Base-by-base conservation (phyloP, 2,113 vertebrate genomes). In the Heptranchias perlo region DNA sequence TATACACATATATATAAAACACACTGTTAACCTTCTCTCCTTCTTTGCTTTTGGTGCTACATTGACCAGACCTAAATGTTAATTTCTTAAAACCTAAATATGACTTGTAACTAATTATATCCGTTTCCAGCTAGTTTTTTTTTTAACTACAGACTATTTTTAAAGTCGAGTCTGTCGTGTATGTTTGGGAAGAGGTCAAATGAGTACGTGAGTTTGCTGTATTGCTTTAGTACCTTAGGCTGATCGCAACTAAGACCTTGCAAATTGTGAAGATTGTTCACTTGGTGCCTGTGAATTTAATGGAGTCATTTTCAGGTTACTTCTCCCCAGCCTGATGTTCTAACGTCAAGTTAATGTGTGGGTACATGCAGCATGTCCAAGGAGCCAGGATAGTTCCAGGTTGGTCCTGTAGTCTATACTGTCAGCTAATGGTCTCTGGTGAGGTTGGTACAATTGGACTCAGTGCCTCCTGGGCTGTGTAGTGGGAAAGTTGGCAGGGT, bases 101-200 rank as follows among this genome's bases (percentile, higher is more conserved):
- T n/a, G 58, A 58, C 31, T 92, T 39, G 54, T 92, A 62, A 92
- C 89, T 92, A 92, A 91, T 58, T 58, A 58, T 91, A 91, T 58
- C 49, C 52, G 52, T 58, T 54, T 92, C 31, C 4, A 92, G 89
- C 21, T n/a, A 62, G 16, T 92, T 61, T 92, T n/a, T 39, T 62
- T 92, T 92, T 92, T 62, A 86, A 92, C 16, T 6, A 4, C 13
- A n/a, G 89, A 18, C 89, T 92, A 92, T 61, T 62, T 92, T 91
- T 91, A 61, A 91, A 91, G 49, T 58, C 13, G 11, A 14, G 25
- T 58, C 89, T 92, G 31, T n/a, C 54, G 39, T 8, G 35, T 62
- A 35, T 62, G 35, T n/a, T 58, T 62, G 6, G 35, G 89, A n/a
- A 92, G 89, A 39, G 31, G 10, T 91, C 31, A n/a, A 4, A 58